Evolutionary conservation across 2,888 invertebrate species (phyloP), one percentile per base, ranked within the genome.

Genomic region (Orchesella flavescens): DNA sequence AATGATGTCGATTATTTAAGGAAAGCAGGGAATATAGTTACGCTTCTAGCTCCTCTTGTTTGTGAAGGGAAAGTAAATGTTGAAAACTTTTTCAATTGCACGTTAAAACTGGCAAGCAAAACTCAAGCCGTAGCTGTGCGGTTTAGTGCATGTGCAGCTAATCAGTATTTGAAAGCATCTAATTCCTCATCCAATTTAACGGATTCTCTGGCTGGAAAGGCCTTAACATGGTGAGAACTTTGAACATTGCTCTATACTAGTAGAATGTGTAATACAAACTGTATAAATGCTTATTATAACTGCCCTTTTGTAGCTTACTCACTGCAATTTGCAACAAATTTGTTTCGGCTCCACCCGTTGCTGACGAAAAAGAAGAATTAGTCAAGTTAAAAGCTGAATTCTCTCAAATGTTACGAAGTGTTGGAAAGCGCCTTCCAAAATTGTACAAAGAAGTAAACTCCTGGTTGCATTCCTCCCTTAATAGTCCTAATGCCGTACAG

Each of bases 1-100:
- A 74, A 84, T 21, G 81, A 87, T 9, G 10, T 57, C 1, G 86
- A 87, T 74, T 86, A 87, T 61, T 63, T 87, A 15, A 49, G 85
- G 43, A 87, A 86, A 80, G 17, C 85, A 4, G 86, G 87, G 2
- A 86, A 88, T 17, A 84, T 87, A 15, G 23, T 87, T n/a, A 44
- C 71, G 9, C 61, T 71, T 21, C 13, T 87, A 10, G 86, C 84
- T 0, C 21, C 75, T 4, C 71, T 53, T 66, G 84, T 83, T 53
- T 15, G 24, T 2, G 79, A 78, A 44, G 86, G 86, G 10, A 78
- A 79, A 68, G 85, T 84, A 0, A 79, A 80, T n/a, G 43, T 85
- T 4, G 82, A 72, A 21, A 87, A 84, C 49, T 84, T 88, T 21
- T 69, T 88, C 17, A 81, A 79, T 44, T 73, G 81, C 17, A 59